These are phyloP conservation scores for Protomyctophum bolini DNA, from an alignment of 2,113 vertebrate species.

Conservation along the genomic window DNA sequence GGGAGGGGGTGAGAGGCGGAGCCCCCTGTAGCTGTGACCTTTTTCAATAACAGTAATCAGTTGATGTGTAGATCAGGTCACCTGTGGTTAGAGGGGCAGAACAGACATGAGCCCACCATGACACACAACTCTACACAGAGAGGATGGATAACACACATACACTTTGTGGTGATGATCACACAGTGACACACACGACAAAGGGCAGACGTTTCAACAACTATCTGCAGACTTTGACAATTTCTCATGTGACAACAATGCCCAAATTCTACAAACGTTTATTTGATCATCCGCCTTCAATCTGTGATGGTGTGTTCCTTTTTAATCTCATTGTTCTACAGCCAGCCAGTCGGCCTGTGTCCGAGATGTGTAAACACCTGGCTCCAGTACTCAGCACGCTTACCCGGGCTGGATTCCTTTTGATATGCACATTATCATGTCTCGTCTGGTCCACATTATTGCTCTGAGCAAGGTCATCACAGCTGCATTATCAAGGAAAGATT, in stretches of 20 bases:
- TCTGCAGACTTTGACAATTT: not conserved
- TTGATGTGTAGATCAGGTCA: no score
- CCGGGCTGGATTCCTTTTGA: not conserved
- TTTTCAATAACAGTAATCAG: no score
- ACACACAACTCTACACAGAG: no score
- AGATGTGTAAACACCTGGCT: not conserved
- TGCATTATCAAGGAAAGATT: not conserved
- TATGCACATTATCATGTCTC: not conserved
- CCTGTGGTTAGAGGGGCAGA: no score
- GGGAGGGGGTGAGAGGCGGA: no score
- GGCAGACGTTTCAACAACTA: not conserved
- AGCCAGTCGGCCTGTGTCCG: not conserved
- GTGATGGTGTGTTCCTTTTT: no score
- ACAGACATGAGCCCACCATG: no score
- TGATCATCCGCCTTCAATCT: not conserved
- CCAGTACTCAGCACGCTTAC: not conserved
- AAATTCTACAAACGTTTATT: not conserved
- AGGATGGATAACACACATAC: no score
- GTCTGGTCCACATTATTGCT: conserved; percentile 2
- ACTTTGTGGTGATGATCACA: no score
- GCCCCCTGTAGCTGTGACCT: no score
- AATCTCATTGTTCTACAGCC: no score
- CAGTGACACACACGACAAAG: no score
- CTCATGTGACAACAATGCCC: not conserved
- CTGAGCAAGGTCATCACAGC: not conserved